Evolutionary conservation across 2,113 vertebrate genomes (phyloP).

Genomic region (Xyrauchen texanus): DNA sequence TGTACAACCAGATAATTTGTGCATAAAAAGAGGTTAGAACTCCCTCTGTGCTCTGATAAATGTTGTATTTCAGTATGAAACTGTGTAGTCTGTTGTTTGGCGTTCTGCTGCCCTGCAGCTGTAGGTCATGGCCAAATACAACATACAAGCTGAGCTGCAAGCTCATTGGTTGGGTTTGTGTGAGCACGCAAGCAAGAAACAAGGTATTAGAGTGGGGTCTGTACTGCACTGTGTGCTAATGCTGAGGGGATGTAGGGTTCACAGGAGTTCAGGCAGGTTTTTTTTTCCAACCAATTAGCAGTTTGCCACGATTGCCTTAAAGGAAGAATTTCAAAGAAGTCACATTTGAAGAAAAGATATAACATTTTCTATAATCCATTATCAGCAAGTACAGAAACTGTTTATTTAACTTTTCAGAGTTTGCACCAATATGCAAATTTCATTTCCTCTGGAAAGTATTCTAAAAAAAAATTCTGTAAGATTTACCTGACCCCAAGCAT

Average conservation of each 20-base stretch:
- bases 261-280: background rate
- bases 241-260: background rate
- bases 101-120: constrained; percentile 55
- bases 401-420: too few species aligned
- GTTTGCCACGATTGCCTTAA: background rate
- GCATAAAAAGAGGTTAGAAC: background rate
- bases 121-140: constrained; percentile 58
- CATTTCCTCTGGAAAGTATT: too few species aligned
- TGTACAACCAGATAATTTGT: background rate
- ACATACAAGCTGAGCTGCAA: too few species aligned
- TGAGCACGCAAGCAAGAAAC: background rate
- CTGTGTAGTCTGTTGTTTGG: background rate
- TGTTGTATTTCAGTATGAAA: background rate
- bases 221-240: background rate
- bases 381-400: too few species aligned
- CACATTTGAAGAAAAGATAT: too few species aligned
- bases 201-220: background rate
- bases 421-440: too few species aligned
- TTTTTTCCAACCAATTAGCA: background rate
- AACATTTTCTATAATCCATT: too few species aligned
- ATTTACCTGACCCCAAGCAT: too few species aligned
- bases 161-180: background rate
- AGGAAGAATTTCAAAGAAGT: background rate
- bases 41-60: background rate
- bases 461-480: too few species aligned